A percentile compares a stretch with the other conserved stretches of the same genome.
Conservation (phyloP, 1,140 invertebrate genomes). For the Periplaneta americana region DNA sequence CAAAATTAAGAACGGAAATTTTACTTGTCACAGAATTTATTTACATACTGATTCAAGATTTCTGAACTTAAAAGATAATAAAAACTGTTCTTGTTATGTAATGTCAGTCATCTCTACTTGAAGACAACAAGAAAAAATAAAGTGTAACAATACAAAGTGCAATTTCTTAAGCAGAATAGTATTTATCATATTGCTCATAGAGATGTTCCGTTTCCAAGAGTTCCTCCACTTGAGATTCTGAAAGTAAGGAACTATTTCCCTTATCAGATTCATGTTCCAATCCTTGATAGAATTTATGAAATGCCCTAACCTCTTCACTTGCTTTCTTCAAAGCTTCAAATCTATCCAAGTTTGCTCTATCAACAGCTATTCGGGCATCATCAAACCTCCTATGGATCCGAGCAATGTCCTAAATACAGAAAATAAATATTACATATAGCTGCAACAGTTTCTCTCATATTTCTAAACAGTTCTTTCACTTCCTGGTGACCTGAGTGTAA, state of each 20-base stretch:
- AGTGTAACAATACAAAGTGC: too few relatives aligned
- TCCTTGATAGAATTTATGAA: not conserved
- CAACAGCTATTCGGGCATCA: not conserved
- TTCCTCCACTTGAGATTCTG: not conserved
- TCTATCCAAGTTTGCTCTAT: not conserved
- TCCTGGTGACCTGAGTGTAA: too few relatives aligned
- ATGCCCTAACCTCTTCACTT: not conserved
- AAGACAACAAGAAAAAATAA: too few relatives aligned
- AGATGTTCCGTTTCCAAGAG: not conserved
- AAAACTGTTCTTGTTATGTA: too few relatives aligned
- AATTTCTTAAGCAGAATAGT: not conserved
- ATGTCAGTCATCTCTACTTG: too few relatives aligned
- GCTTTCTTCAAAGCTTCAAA: not conserved
- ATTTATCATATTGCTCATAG: not conserved
- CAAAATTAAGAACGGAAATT: too few relatives aligned
- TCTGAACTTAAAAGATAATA: too few relatives aligned
- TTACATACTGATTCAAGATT: too few relatives aligned
- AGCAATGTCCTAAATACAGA: not conserved
- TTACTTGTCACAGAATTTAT: too few relatives aligned
- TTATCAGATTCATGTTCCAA: not conserved
- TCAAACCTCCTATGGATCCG: not conserved
- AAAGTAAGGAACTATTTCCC: not conserved
- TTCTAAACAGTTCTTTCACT: too few relatives aligned
- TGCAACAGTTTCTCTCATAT: too few relatives aligned
- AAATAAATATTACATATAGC: too few relatives aligned